Evolutionary conservation across 2,113 vertebrate genomes (phyloP).

Genomic region (Dascyllus trimaculatus): DNA sequence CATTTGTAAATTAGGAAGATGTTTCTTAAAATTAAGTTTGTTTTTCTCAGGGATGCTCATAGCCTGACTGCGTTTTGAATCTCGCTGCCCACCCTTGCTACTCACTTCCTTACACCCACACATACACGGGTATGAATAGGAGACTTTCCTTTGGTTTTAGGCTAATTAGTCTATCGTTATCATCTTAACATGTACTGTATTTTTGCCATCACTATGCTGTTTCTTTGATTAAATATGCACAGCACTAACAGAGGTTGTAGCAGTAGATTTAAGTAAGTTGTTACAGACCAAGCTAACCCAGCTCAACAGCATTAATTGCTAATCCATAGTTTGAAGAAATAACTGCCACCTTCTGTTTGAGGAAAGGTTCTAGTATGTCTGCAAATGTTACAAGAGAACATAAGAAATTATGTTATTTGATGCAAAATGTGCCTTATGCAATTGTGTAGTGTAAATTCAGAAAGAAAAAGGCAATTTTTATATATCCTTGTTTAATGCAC

Average conservation of each 20-base stretch:
- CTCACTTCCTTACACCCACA: not conserved
- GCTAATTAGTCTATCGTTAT: not conserved
- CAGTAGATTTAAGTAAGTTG: not conserved
- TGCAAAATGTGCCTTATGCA: slow-evolving; percentile 73
- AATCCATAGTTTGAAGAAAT: slow-evolving; percentile 17
- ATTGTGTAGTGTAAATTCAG: slow-evolving; percentile 20
- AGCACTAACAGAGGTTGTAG: slow-evolving; percentile 43
- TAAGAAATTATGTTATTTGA: slow-evolving; percentile 23
- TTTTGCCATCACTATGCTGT: slow-evolving; percentile 8
- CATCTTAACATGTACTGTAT: slow-evolving; percentile 29
- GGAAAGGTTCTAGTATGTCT: slow-evolving; percentile 34
- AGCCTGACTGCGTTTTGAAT: slow-evolving; percentile 39
- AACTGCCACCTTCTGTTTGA: slow-evolving; percentile 12
- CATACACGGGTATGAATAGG: not conserved
- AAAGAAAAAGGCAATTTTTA: slow-evolving; percentile 30
- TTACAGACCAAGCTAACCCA: not conserved
- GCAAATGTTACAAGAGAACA: slow-evolving; percentile 35
- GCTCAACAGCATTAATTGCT: slow-evolving; percentile 30
- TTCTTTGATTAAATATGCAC: slow-evolving; percentile 36
- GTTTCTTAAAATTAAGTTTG: slow-evolving; percentile 6
- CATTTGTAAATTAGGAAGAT: slow-evolving; percentile 6
- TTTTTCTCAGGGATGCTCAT: slow-evolving; percentile 69
- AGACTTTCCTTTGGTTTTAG: not conserved
- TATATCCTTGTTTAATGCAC: slow-evolving; percentile 49
- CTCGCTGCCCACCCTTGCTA: not conserved